These are phyloP conservation scores for Lithophane semibrunnea DNA, from an alignment of 2,888 invertebrate species.

Conservation along the genomic window DNA sequence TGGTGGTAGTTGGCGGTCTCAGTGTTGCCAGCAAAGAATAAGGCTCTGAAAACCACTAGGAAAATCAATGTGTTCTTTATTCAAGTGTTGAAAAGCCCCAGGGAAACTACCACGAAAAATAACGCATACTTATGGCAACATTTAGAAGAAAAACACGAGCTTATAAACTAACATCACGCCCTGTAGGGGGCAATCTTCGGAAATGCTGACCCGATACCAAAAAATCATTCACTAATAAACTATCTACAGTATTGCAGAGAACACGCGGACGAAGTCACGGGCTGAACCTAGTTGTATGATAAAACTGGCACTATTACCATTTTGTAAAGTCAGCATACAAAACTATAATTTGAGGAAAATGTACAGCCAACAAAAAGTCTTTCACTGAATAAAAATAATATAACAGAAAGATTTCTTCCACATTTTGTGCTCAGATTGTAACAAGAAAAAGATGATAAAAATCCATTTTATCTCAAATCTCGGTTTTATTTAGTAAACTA, in stretches of 20 bases:
- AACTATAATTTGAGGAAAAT: conserved; percentile 32
- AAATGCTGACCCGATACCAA: neutral
- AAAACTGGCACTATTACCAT: conserved; percentile 4
- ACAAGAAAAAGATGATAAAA: conserved; percentile 30
- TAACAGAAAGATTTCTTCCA: neutral
- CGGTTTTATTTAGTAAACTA: conserved; percentile 35
- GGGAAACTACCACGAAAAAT: neutral
- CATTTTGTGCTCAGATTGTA: conserved; percentile 6
- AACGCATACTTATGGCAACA: neutral
- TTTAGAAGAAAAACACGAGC: neutral
- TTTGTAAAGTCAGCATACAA: conserved; percentile 36
- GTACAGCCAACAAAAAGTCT: conserved; percentile 30
- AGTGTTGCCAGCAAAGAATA: neutral
- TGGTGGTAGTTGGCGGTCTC: no score
- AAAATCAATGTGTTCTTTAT: neutral
- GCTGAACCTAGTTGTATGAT: no score
- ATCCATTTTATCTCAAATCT: conserved; percentile 18
- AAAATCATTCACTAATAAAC: neutral
- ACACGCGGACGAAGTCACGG: neutral
- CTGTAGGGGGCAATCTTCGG: neutral
- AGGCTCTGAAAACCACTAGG: no score
- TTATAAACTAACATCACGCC: neutral
- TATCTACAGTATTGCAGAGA: neutral
- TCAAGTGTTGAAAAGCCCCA: neutral
- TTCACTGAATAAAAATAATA: conserved; percentile 36